These are phyloP conservation scores for Phyllopteryx taeniolatus DNA, from an alignment of 2,113 vertebrate species.

Conservation along the genomic window DNA sequence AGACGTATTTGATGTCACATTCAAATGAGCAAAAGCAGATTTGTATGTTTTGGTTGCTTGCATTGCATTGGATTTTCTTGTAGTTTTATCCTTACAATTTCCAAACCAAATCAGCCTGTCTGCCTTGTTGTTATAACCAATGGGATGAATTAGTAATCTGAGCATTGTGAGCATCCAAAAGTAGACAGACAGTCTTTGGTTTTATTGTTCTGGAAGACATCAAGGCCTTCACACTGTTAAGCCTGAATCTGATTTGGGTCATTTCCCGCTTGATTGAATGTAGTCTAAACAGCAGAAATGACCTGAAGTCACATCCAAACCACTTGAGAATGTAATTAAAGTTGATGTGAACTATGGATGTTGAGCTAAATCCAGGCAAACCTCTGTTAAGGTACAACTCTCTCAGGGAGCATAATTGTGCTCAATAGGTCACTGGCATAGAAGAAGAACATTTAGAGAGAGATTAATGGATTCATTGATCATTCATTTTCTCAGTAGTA, in stretches of 20 bases:
- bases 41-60: not conserved
- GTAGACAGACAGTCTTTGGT: not conserved
- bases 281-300: not conserved
- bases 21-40: not conserved
- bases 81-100: not conserved
- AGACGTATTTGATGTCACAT: slow-evolving; percentile 10
- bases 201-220: not conserved
- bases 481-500: not conserved
- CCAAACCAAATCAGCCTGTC: not conserved
- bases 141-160: not conserved
- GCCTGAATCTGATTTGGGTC: not conserved
- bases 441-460: not conserved
- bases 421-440: not conserved
- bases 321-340: too few species aligned
- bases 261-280: not conserved
- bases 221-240: not conserved
- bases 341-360: not conserved
- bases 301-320: not conserved
- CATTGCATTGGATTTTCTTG: not conserved
- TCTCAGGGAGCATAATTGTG: not conserved
- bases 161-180: not conserved
- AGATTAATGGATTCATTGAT: not conserved
- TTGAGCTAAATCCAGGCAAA: not conserved
- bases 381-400: too few species aligned
- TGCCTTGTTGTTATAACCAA: not conserved